phyloP scores from a whole-genome alignment of 2,113 vertebrate genomes.

The Paraplagusia blochii region DNA sequence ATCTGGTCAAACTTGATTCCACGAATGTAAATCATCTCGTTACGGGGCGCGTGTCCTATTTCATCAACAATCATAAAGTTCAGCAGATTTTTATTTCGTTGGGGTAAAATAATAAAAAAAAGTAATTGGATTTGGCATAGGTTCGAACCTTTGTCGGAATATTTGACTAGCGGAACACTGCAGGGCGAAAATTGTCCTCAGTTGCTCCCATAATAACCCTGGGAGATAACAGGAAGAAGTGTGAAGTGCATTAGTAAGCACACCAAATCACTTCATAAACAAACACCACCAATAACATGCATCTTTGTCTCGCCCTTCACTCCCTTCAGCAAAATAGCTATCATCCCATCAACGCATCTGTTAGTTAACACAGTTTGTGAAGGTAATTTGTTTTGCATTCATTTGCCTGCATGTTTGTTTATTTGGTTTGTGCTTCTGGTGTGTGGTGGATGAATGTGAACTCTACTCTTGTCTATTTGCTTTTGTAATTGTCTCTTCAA shows the following conservation, averaged over 20 bases:
- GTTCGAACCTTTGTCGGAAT: background rate
- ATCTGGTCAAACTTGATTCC: constrained; percentile 20
- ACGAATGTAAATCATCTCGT: constrained; percentile 11
- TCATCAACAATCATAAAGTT: too few relatives aligned
- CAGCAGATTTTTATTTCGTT: too few relatives aligned
- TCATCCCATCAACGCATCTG: constrained; percentile 21
- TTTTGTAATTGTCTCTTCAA: too few relatives aligned
- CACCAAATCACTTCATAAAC: constrained; percentile 23
- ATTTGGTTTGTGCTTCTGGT: background rate
- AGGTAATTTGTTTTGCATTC: constrained; percentile 11
- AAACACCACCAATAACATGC: constrained; percentile 11
- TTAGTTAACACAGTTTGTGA: background rate
- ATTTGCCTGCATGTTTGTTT: background rate
- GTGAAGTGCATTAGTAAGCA: constrained; percentile 26
- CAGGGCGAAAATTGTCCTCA: constrained; percentile 1
- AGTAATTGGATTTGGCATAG: too few relatives aligned
- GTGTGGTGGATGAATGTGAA: background rate
- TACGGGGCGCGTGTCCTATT: constrained; percentile 9
- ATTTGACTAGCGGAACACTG: constrained; percentile 8
- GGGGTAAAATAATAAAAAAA: too few relatives aligned
- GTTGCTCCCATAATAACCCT: background rate
- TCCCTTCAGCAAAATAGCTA: background rate
- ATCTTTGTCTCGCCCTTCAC: constrained; percentile 8
- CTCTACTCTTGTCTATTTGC: too few relatives aligned
- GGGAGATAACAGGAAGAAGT: background rate